These are phyloP conservation scores for Pentalonia nigronervosa DNA, from an alignment of 1,140 invertebrate genomes.

Conservation along the genomic window DNA sequence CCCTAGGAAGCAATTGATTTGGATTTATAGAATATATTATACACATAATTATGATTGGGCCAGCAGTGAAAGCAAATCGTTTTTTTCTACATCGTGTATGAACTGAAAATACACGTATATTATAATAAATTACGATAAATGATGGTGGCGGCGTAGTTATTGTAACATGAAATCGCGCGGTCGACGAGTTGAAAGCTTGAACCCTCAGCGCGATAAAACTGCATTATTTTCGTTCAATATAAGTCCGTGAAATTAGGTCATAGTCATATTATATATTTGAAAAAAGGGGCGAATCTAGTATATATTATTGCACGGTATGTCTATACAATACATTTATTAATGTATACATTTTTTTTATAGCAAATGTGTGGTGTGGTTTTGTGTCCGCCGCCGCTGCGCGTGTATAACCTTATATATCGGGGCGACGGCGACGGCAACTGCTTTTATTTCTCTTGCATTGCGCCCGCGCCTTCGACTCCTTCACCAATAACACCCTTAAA, in stretches of 20 bases:
- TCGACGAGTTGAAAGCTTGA: neutral
- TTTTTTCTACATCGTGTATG: neutral
- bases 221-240: neutral
- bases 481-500: neutral
- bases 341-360: neutral
- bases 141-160: neutral
- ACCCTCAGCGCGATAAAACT: neutral
- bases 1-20: neutral
- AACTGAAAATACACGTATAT: neutral
- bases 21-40: conserved; percentile 11
- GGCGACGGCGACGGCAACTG: too few relatives aligned
- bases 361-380: neutral
- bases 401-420: neutral
- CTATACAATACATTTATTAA: neutral
- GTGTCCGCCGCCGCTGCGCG: neutral
- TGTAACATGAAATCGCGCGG: neutral
- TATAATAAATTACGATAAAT: conserved; percentile 6
- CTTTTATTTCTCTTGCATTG: neutral
- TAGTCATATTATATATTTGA: neutral
- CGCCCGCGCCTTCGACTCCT: neutral
- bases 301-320: neutral
- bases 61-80: neutral
- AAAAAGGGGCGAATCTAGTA: neutral
- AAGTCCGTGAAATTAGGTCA: neutral
- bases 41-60: neutral